phyloP scores from a whole-genome alignment of 2,113 vertebrate species.

The Alectura lathami region DNA sequence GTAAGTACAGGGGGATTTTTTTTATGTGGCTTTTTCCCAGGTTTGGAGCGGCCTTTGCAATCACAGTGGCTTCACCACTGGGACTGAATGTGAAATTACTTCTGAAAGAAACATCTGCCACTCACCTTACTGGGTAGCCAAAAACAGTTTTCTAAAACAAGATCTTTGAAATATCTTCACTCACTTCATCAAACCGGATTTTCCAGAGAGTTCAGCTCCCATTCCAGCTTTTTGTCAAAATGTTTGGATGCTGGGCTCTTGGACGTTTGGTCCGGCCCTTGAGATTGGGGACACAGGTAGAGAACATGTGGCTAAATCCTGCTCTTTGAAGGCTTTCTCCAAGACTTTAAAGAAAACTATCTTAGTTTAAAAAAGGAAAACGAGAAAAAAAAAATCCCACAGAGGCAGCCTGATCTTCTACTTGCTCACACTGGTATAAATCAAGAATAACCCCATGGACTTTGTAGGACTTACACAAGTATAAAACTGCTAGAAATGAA shows the following conservation, averaged over 20 bases:
- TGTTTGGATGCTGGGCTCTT: constrained; percentile 5
- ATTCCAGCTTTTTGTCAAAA: not conserved
- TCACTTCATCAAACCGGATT: not conserved
- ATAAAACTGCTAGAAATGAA: constrained; percentile 64
- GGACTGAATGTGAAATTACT: not conserved
- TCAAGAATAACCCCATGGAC: constrained; percentile 50
- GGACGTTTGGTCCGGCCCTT: not conserved
- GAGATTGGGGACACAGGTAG: not conserved
- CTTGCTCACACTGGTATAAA: constrained; percentile 55
- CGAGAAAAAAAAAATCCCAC: constrained; percentile 39
- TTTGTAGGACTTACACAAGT: constrained; percentile 54
- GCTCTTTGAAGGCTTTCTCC: constrained; percentile 44
- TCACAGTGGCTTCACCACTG: not conserved
- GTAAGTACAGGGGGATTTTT: not conserved
- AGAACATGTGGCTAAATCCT: constrained; percentile 7
- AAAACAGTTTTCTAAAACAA: not conserved
- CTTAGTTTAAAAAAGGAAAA: constrained; percentile 47
- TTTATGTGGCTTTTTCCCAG: not conserved
- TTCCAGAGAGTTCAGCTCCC: not conserved
- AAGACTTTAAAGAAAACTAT: constrained; percentile 25
- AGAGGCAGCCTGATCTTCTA: constrained; percentile 48
- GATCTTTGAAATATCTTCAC: not conserved
- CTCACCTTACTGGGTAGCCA: not conserved
- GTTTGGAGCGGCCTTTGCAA: not conserved
- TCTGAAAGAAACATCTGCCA: not conserved